Base-by-base conservation (phyloP, 2,888 invertebrate genomes). In the Drosophila quinaria region DNA sequence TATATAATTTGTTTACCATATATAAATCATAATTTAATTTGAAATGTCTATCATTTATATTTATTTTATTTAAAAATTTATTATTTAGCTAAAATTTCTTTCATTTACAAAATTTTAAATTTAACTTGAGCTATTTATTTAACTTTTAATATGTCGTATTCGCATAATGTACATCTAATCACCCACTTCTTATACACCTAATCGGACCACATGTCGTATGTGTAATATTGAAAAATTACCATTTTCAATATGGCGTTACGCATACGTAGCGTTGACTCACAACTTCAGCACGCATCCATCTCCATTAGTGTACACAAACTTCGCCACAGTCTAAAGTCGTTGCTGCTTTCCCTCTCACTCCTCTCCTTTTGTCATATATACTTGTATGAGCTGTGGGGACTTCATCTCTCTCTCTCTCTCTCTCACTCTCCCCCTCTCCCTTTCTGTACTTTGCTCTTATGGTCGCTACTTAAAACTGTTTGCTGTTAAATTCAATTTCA, bases 401-500 rank as follows among this genome's bases (percentile, higher is more conserved):
- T 22, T n/a, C 8, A 19, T 15, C 31, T 15, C 25, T 25, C 25
- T 15, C 17, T 15, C 29, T 31, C 15, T 4, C 46, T 13, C 41
- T 13, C 46, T 29, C n/a, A 31, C 19, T 8, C 41, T 10, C 15
- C 2, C 35, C 10, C 10, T 10, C 4, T 3, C 35, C 13, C 8
- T 15, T 6, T 17, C 9, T 9, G 37, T 15, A 33, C 31, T 17
- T 33, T 10, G 5, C 58, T 37, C 60, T 44, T 55, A 65, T 66
- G 74, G 59, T 50, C 51, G 70, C 74, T 78, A 73, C 83, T 84
- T 89, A 87, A 84, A 89, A 84, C 83, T 84, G 89, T 84, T 84
- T 84, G 89, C 90, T 83, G 88, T 86, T 86, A 89, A 86, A 86
- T 86, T 86, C 85, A 86, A 86, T 86, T 86, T 89, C 89, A 88